These are phyloP conservation scores for Zelostemma sp. DNA, from an alignment of 1,140 invertebrate species.

Conservation along the genomic window DNA sequence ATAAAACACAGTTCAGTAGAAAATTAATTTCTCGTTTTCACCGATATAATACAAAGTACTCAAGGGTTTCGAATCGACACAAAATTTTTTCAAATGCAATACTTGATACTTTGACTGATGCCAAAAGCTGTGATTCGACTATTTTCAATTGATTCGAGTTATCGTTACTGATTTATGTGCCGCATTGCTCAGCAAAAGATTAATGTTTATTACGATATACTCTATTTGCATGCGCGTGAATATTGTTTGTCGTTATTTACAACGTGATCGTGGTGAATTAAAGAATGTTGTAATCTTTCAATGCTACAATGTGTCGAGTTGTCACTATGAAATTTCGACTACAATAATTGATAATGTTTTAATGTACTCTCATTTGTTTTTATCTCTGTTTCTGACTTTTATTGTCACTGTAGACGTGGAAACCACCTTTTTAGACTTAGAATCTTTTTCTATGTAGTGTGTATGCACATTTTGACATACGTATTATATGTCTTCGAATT, in stretches of 20 bases:
- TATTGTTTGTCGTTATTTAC: constrained; percentile 40
- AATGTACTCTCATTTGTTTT: constrained; percentile 26
- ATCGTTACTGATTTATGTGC: constrained; percentile 27
- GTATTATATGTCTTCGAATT: constrained; percentile 14
- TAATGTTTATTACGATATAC: constrained; percentile 43
- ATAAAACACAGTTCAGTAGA: no score
- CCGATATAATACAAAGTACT: no score
- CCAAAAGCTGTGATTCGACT: constrained; percentile 5
- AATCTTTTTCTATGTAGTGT: constrained; percentile 35
- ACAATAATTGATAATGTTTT: constrained; percentile 13
- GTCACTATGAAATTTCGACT: not conserved
- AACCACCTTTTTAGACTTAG: constrained; percentile 33
- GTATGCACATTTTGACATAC: constrained; percentile 28
- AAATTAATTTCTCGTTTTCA: no score
- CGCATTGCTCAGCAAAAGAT: constrained; percentile 44
- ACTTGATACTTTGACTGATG: not conserved
- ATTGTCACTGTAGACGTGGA: constrained; percentile 38
- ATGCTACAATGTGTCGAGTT: not conserved
- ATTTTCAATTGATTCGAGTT: constrained; percentile 4
- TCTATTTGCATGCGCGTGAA: constrained; percentile 44
- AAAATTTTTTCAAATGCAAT: not conserved
- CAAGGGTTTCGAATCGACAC: no score
- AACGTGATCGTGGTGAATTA: constrained; percentile 11
- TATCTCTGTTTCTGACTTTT: constrained; percentile 35
- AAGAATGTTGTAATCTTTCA: not conserved